Evolutionary conservation across 92 coral and sea anemone species (phyloP).

Genomic region (Nematostella vectensis): DNA sequence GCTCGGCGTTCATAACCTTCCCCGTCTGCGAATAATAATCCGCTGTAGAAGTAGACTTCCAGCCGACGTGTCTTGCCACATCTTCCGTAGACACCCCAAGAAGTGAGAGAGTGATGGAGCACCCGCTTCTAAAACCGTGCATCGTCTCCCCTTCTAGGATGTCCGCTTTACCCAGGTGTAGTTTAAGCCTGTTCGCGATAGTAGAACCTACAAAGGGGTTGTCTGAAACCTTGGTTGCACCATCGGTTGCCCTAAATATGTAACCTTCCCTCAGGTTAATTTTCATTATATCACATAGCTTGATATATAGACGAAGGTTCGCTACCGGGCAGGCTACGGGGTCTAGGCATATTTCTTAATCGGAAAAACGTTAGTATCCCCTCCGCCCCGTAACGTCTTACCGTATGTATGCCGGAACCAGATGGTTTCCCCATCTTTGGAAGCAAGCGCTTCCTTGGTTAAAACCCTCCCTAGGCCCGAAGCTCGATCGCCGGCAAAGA

Average conservation of each 20-base stretch:
- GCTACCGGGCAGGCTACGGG: conserved; percentile 31
- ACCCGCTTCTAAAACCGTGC: conserved; percentile 34
- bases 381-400: conserved; percentile 32
- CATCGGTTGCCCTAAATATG: conserved; percentile 35
- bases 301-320: conserved; percentile 34
- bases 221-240: conserved; percentile 16
- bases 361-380: conserved; percentile 23
- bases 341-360: conserved; percentile 23
- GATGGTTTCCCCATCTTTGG: conserved; percentile 4
- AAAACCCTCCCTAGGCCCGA: conserved; percentile 19
- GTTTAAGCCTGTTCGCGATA: conserved; percentile 18
- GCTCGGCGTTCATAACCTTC: conserved; percentile 21
- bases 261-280: conserved; percentile 28
- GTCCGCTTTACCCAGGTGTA: conserved; percentile 14
- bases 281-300: conserved; percentile 40
- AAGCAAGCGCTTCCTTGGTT: conserved; percentile 14
- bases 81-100: conserved; percentile 31
- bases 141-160: conserved; percentile 36
- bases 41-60: not conserved
- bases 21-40: conserved; percentile 27
- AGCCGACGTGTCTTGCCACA: conserved; percentile 17
- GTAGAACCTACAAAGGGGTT: conserved; percentile 39
- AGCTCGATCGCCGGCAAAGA: conserved; percentile 33
- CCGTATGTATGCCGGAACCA: conserved; percentile 34
- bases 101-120: conserved; percentile 31